A percentile compares a stretch with the other conserved stretches of the same genome.
phyloP scores from a whole-genome alignment of 1,140 invertebrate genomes.

The Hormaphis cornu region DNA sequence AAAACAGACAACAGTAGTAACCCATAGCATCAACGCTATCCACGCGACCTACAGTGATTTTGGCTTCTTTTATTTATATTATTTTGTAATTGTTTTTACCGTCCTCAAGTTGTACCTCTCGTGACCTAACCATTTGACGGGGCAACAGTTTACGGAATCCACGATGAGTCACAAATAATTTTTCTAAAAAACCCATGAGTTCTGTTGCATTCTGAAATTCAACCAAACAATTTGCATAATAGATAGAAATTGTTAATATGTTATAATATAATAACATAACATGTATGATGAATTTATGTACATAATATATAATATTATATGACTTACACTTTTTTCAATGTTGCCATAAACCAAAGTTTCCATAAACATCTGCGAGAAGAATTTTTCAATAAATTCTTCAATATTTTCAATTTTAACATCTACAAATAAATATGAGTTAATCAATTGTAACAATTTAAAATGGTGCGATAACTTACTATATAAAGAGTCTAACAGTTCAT shows the following conservation, averaged over 20 bases:
- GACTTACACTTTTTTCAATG: constrained; percentile 39
- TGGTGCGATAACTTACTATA: too few relatives aligned
- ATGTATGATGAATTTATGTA: too few relatives aligned
- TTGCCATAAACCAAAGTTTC: constrained; percentile 83
- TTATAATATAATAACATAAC: too few relatives aligned
- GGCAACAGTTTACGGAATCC: constrained; percentile 60
- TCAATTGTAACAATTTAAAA: too few relatives aligned
- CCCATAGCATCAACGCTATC: too few relatives aligned
- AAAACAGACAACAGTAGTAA: too few relatives aligned
- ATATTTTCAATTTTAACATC: constrained; percentile 65
- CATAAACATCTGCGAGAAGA: constrained; percentile 69
- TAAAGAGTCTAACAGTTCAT: too few relatives aligned
- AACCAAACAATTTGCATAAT: too few relatives aligned
- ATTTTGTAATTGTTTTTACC: constrained; percentile 49
- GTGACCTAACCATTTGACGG: constrained; percentile 64
- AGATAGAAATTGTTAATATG: too few relatives aligned
- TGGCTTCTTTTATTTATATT: too few relatives aligned
- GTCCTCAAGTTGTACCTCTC: constrained; percentile 75
- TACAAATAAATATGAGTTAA: constrained; percentile 41
- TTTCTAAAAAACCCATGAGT: constrained; percentile 27
- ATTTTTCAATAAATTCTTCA: constrained; percentile 60
- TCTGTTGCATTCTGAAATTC: constrained; percentile 20
- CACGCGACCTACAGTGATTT: too few relatives aligned
- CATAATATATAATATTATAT: not conserved
- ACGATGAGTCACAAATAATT: constrained; percentile 34